A percentile compares a stretch with the other conserved stretches of the same genome.
phyloP scores from a whole-genome alignment of 2,888 invertebrate genomes.

The Priocnemis perturbator region DNA sequence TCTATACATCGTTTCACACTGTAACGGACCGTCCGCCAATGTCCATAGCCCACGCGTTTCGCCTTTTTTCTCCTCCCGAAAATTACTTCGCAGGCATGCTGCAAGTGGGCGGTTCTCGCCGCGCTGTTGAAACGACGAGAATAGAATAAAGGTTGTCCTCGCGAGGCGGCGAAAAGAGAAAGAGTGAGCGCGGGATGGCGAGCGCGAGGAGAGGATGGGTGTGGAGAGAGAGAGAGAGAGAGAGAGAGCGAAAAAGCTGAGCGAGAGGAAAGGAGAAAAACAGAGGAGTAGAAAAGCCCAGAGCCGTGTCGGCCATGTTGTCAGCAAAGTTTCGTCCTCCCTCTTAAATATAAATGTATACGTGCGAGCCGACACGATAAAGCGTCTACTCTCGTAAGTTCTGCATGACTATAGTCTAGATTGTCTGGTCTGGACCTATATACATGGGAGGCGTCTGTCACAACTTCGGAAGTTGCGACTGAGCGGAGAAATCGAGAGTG shows the following conservation, averaged over 20 bases:
- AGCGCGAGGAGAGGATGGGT: constrained; percentile 8
- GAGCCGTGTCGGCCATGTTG: constrained; percentile 58
- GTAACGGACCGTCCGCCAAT: not conserved
- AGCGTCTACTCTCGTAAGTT: constrained; percentile 49
- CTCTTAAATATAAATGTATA: constrained; percentile 64
- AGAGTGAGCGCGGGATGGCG: constrained; percentile 7
- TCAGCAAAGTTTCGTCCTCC: constrained; percentile 60
- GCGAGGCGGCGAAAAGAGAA: constrained; percentile 46
- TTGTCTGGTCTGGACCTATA: constrained; percentile 26
- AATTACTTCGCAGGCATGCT: constrained; percentile 51
- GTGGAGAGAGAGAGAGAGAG: constrained; percentile 13
- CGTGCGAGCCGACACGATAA: constrained; percentile 50
- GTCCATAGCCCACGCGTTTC: not conserved
- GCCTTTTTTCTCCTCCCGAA: constrained; percentile 41
- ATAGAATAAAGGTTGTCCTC: constrained; percentile 57
- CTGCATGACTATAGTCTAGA: constrained; percentile 31
- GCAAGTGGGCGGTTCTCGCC: constrained; percentile 55
- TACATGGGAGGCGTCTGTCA: constrained; percentile 14
- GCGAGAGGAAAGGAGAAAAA: constrained; percentile 37
- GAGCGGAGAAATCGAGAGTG: constrained; percentile 14
- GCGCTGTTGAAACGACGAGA: constrained; percentile 46
- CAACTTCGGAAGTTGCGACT: constrained; percentile 23
- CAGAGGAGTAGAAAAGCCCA: constrained; percentile 55
- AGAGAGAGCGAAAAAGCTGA: constrained; percentile 22
- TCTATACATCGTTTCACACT: not conserved